phyloP scores from a whole-genome alignment of 2,888 invertebrate genomes.

The Tipula helvola region DNA sequence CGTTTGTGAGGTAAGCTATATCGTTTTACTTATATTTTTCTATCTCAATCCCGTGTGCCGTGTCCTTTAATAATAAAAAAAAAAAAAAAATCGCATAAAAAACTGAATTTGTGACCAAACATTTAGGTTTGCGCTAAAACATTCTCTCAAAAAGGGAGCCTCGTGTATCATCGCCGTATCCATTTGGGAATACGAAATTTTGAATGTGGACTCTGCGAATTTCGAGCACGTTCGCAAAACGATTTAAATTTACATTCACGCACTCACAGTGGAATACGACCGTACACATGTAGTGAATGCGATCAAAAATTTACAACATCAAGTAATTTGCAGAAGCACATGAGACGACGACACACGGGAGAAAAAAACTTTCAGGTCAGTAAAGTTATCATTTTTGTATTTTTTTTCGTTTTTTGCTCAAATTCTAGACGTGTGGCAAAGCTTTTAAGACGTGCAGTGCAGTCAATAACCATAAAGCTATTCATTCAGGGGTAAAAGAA shows the following conservation, averaged over 20 bases:
- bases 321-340: constrained; percentile 18
- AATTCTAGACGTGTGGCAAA: constrained; percentile 16
- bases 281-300: constrained; percentile 16
- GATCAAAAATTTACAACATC: constrained; percentile 16
- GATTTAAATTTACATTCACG: constrained; percentile 17
- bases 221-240: constrained; percentile 15
- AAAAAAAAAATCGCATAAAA: not conserved
- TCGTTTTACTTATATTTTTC: not conserved
- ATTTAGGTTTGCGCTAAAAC: constrained; percentile 18
- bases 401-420: constrained; percentile 10
- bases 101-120: constrained; percentile 7
- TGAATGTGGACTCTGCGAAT: constrained; percentile 16
- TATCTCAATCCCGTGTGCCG: constrained; percentile 16
- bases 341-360: constrained; percentile 17
- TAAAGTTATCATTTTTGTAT: constrained; percentile 9
- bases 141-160: constrained; percentile 16
- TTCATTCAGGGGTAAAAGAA: constrained; percentile 16
- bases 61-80: not conserved
- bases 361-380: constrained; percentile 18
- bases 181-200: constrained; percentile 16
- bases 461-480: constrained; percentile 17
- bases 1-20: constrained; percentile 16
- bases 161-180: constrained; percentile 16
- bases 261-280: constrained; percentile 16
- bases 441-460: constrained; percentile 19